Evolutionary conservation across 2,113 vertebrate species (phyloP), one percentile per base, ranked within the genome.

Genomic region (Hiodon alosoides): DNA sequence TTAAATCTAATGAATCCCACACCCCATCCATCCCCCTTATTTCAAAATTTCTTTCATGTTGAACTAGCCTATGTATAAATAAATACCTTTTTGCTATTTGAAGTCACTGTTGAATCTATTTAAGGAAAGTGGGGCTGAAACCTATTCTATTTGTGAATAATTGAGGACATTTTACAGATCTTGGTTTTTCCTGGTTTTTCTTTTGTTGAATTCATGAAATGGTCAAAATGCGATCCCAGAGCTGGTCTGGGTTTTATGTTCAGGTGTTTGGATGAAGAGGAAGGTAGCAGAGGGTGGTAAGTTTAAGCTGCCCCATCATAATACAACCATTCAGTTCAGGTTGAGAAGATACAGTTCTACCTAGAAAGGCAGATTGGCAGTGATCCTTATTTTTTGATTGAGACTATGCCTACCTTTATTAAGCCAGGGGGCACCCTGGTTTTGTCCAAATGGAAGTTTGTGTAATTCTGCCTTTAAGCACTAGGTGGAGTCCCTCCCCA

Each of bases 91-190:
- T 53, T 69, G 58, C 62, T 57, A 81, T 83, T 85, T 83, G 78
- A 80, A 81, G 52, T 79, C 46, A 54, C 79, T 83, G 50, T 83
- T 81, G 74, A 71, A 76, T 85, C 84, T 87, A 89, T 87, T 88
- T 88, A 88, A 89, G 78, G 51, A 76, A 54, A 77, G 51, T 67
- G 77, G 60, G 64, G 69, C n/a, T 66, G 50, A 46, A 76, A 73
- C 78, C 48, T 80, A 74, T 64, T 83, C 81, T 82, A 82, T 78
- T 81, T 85, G 83, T 89, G 81, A 85, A 83, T 82, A 83, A 85
- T 87, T 79, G 77, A 85, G 77, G 58, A 81, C 73, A 79, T 71
- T 60, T 78, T 68, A 64, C 13, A 16, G 8, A 69, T 31, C 1
- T 46, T 70, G 67, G 50, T 55, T 79, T 75, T 11, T 60, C 1